phyloP scores from a whole-genome alignment of 2,888 invertebrate species.

The Zygogramma bicolorata region DNA sequence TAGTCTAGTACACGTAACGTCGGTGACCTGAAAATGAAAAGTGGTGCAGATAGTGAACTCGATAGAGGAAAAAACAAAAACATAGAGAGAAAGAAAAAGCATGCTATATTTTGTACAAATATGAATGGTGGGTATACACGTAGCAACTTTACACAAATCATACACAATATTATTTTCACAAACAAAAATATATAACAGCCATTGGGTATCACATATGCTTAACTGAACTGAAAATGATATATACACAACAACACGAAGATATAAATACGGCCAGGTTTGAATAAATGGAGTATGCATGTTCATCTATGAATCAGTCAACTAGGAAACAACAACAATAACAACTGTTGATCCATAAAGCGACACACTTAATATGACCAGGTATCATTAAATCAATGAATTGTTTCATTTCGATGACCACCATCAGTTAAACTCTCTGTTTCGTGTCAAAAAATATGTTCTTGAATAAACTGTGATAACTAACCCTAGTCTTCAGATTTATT shows the following conservation, averaged over 20 bases:
- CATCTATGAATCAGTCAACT: too few species aligned
- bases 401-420: too few species aligned
- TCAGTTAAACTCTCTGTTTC: too few species aligned
- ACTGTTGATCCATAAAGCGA: too few species aligned
- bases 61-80: constrained; percentile 54
- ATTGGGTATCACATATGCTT: constrained; percentile 31
- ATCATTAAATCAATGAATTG: too few species aligned
- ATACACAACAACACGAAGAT: not conserved
- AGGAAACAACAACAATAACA: too few species aligned
- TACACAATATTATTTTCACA: constrained; percentile 34
- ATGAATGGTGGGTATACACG: constrained; percentile 47
- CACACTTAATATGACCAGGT: too few species aligned
- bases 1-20: constrained; percentile 73
- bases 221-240: constrained; percentile 5
- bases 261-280: not conserved
- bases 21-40: constrained; percentile 75
- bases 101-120: constrained; percentile 58
- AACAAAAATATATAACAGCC: not conserved
- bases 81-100: constrained; percentile 51
- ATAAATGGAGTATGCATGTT: too few species aligned
- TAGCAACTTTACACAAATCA: constrained; percentile 29
- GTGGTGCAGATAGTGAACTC: constrained; percentile 57
- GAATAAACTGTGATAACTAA: too few species aligned
- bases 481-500: too few species aligned
- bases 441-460: too few species aligned